These are phyloP conservation scores for Ciconia boyciana DNA, from an alignment of 2,113 vertebrate species.

Conservation along the genomic window DNA sequence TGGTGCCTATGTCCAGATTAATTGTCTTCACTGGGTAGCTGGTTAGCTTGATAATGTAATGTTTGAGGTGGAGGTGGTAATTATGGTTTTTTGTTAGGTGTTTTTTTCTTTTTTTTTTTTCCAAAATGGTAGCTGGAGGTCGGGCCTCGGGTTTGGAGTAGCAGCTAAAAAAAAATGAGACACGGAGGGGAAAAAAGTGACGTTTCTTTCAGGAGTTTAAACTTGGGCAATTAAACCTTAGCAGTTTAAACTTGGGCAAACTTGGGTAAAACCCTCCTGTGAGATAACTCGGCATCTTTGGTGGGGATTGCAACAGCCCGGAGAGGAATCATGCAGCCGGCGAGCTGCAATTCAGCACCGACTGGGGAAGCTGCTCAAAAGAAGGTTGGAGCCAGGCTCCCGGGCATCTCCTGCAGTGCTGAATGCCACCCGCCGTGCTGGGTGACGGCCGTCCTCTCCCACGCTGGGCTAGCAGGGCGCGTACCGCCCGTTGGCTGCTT, in stretches of 20 bases:
- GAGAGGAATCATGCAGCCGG: fast-evolving
- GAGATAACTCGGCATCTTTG: background rate
- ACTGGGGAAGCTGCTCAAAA: background rate
- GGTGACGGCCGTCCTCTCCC: background rate
- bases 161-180: background rate
- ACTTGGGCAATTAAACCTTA: background rate
- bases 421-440: background rate
- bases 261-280: background rate
- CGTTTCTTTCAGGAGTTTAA: background rate
- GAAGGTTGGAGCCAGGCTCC: background rate
- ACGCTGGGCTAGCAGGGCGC: background rate
- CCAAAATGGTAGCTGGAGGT: background rate
- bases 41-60: constrained; percentile 15
- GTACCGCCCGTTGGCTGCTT: fast-evolving
- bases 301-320: background rate
- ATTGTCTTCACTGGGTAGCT: constrained; percentile 40
- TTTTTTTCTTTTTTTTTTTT: background rate
- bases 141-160: background rate
- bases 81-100: background rate
- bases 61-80: constrained; percentile 50
- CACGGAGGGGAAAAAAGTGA: background rate
- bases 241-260: background rate
- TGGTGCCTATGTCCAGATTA: constrained; percentile 28
- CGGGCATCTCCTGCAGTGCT: fast-evolving
- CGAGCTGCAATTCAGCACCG: fast-evolving